Percentiles rank a stretch among this genome's conserved stretches.
Evolutionary conservation across 2,888 invertebrate species (phyloP).

Genomic region (Linnaemya tessellans): DNA sequence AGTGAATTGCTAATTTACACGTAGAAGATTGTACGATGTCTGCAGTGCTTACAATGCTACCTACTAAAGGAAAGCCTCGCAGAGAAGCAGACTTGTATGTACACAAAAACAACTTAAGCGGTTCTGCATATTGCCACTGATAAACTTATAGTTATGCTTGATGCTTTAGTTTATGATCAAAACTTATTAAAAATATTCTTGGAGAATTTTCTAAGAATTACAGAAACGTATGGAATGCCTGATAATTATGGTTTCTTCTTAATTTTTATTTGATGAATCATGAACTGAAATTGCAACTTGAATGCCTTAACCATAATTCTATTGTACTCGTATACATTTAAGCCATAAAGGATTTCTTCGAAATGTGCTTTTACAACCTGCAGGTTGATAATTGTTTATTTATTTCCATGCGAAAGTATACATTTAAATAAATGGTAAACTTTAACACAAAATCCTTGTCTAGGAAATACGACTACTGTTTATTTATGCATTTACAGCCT

Average conservation of each 20-base stretch:
- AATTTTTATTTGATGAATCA: conserved; percentile 28
- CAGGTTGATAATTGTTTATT: conserved; percentile 38
- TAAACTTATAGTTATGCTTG: no score
- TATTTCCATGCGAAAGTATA: conserved; percentile 36
- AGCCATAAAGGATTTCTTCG: conserved; percentile 9
- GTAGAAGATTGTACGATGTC: no score
- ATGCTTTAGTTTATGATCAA: background rate
- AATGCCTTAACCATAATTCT: background rate
- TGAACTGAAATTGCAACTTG: conserved; percentile 20
- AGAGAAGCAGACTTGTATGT: no score
- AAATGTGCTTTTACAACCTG: conserved; percentile 17
- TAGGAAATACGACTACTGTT: conserved; percentile 51
- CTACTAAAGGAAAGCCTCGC: no score
- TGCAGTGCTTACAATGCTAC: no score
- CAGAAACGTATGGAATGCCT: background rate
- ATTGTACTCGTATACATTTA: background rate
- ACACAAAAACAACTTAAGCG: no score
- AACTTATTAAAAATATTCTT: background rate
- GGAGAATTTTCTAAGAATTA: conserved; percentile 20
- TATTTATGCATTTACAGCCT: conserved; percentile 56
- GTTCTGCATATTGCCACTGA: no score
- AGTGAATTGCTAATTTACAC: no score
- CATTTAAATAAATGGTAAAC: background rate
- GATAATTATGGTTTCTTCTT: background rate
- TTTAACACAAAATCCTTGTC: background rate